Conservation (phyloP, 1,140 invertebrate species). For the Polypedilum vanderplanki region DNA sequence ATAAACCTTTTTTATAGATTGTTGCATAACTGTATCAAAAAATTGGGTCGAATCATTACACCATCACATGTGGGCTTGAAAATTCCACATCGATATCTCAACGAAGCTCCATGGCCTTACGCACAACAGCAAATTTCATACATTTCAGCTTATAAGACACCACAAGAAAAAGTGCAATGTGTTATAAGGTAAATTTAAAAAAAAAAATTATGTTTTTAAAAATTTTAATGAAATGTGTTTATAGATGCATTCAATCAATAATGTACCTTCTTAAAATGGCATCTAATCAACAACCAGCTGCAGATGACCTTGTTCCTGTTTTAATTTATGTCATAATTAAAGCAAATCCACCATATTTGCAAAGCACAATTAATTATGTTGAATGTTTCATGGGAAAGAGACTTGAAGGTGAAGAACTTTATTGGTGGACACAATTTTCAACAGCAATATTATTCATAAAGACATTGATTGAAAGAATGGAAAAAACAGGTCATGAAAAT, state of each 20-base stretch:
- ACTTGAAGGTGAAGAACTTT: slow-evolving; percentile 85
- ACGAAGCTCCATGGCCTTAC: slow-evolving; percentile 95
- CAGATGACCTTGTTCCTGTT: slow-evolving; percentile 95
- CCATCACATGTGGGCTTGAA: slow-evolving; percentile 75
- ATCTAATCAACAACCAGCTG: slow-evolving; percentile 74
- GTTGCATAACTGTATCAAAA: slow-evolving; percentile 80
- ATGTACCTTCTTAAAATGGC: slow-evolving; percentile 86
- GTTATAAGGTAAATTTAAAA: slow-evolving; percentile 39
- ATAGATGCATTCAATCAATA: slow-evolving; percentile 83
- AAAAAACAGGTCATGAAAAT: slow-evolving; percentile 11
- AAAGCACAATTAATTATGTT: slow-evolving; percentile 97
- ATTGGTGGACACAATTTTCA: slow-evolving; percentile 98
- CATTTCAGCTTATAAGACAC: slow-evolving; percentile 90
- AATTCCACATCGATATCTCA: slow-evolving; percentile 73
- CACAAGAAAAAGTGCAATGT: slow-evolving; percentile 87
- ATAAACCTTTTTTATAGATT: slow-evolving; percentile 51
- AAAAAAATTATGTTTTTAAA: background rate
- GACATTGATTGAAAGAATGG: slow-evolving; percentile 59
- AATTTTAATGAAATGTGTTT: slow-evolving; percentile 42
- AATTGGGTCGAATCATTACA: slow-evolving; percentile 70
- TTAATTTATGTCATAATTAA: slow-evolving; percentile 95
- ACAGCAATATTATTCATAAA: slow-evolving; percentile 97
- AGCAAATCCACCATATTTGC: slow-evolving; percentile 86
- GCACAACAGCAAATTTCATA: slow-evolving; percentile 89
- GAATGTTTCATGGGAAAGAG: slow-evolving; percentile 81